Evolutionary conservation across 2,113 vertebrate species (phyloP).

Genomic region (Cariama cristata): DNA sequence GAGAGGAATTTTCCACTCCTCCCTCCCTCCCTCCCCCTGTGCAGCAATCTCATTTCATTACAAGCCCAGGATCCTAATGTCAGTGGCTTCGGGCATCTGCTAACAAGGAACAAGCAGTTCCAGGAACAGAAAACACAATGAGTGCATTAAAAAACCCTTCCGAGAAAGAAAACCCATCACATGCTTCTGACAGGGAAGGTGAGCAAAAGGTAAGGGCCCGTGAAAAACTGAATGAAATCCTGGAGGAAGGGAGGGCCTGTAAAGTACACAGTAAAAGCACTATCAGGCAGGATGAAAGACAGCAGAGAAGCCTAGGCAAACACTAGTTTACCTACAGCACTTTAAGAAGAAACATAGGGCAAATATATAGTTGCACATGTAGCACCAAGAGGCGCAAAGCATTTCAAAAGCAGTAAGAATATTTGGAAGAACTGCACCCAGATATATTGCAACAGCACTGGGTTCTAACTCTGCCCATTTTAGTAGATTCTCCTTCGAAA

Average conservation of each 20-base stretch:
- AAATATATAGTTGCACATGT: background rate
- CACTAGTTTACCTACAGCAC: background rate
- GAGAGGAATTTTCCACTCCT: constrained; percentile 2
- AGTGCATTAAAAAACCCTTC: background rate
- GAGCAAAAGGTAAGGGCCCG: background rate
- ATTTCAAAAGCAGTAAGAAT: background rate
- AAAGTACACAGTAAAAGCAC: background rate
- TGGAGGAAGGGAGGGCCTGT: background rate
- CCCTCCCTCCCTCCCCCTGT: background rate
- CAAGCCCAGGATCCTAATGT: background rate
- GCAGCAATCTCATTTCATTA: background rate
- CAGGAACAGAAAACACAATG: background rate
- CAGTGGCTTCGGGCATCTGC: background rate
- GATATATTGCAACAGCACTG: background rate
- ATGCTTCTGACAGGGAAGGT: background rate
- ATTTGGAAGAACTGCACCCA: background rate
- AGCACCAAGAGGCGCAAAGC: background rate
- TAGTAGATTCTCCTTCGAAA: background rate
- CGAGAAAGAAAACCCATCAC: background rate
- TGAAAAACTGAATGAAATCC: background rate
- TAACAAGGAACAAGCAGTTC: background rate
- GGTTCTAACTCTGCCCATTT: background rate
- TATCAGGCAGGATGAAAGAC: background rate
- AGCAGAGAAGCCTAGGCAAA: background rate
- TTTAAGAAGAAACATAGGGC: background rate